Percentiles rank a stretch among this genome's conserved stretches.
Evolutionary conservation across 2,888 invertebrate genomes (phyloP).

Genomic region (Hirtodrosophila cameraria): DNA sequence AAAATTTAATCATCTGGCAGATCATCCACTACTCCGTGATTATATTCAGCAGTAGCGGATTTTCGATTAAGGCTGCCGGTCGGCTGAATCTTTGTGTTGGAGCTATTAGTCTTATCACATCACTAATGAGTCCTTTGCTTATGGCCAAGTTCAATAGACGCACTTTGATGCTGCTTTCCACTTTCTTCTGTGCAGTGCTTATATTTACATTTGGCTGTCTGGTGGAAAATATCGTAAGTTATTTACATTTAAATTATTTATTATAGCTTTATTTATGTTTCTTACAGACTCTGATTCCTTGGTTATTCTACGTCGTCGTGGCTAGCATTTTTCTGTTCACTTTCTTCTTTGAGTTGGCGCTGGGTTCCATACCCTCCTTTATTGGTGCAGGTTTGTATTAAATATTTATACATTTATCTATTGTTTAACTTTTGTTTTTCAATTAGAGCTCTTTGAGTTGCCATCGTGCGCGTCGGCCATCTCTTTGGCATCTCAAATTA

Average conservation of each 20-base stretch:
- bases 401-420: no score
- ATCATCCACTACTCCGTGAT: constrained; percentile 60
- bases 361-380: constrained; percentile 55
- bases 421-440: no score
- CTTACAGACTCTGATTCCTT: constrained; percentile 23
- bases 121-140: constrained; percentile 43
- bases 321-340: neutral
- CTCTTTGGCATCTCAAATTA: constrained; percentile 49
- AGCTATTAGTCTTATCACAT: constrained; percentile 37
- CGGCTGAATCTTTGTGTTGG: constrained; percentile 44
- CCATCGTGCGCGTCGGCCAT: constrained; percentile 53
- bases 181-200: constrained; percentile 31
- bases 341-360: constrained; percentile 19
- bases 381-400: constrained; percentile 49
- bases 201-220: constrained; percentile 49
- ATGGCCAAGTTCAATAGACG: constrained; percentile 59
- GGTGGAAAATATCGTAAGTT: constrained; percentile 38
- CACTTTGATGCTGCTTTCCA: constrained; percentile 54
- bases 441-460: constrained; percentile 19
- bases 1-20: no score
- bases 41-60: constrained; percentile 44
- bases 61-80: constrained; percentile 30
- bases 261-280: neutral
- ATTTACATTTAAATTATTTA: neutral
- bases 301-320: constrained; percentile 44